phyloP scores from a whole-genome alignment of 2,113 vertebrate species.

The Orycteropus afer region DNA sequence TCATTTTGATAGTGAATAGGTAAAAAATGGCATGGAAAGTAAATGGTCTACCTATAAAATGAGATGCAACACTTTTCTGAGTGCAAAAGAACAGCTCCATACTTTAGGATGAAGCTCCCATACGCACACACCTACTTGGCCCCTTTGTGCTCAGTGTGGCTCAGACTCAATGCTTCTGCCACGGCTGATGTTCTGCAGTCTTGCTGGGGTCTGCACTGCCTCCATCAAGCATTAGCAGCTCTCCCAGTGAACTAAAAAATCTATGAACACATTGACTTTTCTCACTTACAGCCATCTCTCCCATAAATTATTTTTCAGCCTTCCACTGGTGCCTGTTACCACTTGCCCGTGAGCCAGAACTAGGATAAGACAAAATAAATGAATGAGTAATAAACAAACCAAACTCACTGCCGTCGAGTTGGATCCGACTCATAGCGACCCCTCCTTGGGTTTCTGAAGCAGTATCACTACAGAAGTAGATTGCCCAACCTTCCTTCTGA shows the following conservation, averaged over 20 bases:
- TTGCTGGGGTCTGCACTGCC: not conserved
- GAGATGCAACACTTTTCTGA: not conserved
- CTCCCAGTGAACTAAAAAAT: conserved; percentile 6
- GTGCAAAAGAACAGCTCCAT: not conserved
- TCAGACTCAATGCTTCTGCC: not conserved
- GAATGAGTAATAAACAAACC: no score
- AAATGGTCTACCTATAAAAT: not conserved
- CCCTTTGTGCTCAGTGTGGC: not conserved
- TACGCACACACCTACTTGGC: not conserved
- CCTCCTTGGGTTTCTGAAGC: no score
- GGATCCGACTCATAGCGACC: no score
- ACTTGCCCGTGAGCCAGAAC: conserved; percentile 50
- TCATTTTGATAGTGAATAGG: not conserved
- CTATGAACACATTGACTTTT: conserved; percentile 42
- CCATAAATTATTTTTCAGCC: conserved; percentile 38
- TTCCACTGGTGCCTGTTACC: conserved; percentile 50
- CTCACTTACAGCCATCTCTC: conserved; percentile 29
- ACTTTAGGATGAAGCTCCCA: not conserved
- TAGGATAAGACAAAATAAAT: conserved; percentile 31
- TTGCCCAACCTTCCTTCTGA: no score
- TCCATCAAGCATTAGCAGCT: not conserved
- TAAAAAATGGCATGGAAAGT: not conserved
- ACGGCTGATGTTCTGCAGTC: not conserved
- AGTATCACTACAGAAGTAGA: no score
- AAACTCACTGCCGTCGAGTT: no score